These are phyloP conservation scores for Narcine bancroftii DNA, from an alignment of 2,113 vertebrate species.

Conservation along the genomic window DNA sequence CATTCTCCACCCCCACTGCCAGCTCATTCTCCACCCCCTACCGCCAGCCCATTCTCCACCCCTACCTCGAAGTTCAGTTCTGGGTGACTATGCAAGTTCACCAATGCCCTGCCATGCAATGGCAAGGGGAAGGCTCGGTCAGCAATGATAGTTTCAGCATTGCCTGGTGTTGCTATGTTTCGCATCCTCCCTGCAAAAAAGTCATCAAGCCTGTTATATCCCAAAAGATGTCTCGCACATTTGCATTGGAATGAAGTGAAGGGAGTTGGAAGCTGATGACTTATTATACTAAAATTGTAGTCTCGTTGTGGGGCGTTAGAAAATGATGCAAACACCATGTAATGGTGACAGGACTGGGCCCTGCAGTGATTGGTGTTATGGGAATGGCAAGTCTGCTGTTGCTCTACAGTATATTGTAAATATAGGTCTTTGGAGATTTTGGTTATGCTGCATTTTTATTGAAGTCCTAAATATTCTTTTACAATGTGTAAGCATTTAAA, in stretches of 20 bases:
- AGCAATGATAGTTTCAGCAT: neutral
- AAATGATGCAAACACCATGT: neutral
- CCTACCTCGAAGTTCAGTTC: neutral
- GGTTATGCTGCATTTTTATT: neutral
- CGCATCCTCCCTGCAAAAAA: neutral
- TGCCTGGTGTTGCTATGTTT: neutral
- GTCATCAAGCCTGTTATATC: neutral
- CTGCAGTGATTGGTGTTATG: neutral
- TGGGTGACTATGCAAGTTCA: too few relatives aligned
- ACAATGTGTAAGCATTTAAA: neutral
- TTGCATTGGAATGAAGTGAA: neutral
- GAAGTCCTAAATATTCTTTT: slow-evolving; percentile 4
- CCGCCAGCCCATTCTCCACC: too few relatives aligned
- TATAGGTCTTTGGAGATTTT: neutral
- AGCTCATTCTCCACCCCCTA: too few relatives aligned
- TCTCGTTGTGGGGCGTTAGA: neutral
- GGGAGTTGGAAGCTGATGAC: neutral
- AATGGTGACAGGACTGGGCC: neutral
- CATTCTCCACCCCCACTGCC: too few relatives aligned
- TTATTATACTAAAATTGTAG: neutral
- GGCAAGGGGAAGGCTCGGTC: neutral
- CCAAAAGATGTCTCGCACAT: neutral
- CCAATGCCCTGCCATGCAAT: neutral
- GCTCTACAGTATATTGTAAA: neutral
- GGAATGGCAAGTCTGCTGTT: neutral